These are phyloP conservation scores for Mobula hypostoma DNA, from an alignment of 2,113 vertebrate species.

Conservation along the genomic window DNA sequence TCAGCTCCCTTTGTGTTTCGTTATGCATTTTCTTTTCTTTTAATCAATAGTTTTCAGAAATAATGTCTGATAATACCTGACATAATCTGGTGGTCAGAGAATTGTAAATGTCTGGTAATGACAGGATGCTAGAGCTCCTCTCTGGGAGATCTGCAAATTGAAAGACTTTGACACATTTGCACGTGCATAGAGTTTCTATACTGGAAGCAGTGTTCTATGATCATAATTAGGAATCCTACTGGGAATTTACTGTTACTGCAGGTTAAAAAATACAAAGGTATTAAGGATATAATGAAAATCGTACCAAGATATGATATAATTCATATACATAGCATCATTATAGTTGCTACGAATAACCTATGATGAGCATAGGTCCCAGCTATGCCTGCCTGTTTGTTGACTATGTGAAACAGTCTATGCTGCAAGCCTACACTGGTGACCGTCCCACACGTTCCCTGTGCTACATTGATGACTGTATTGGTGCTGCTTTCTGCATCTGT, in stretches of 20 bases:
- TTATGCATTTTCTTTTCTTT: background rate
- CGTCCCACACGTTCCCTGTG: too few species aligned
- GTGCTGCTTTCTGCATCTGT: too few species aligned
- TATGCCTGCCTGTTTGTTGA: too few species aligned
- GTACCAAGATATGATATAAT: too few species aligned
- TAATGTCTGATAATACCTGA: background rate
- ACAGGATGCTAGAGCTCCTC: background rate
- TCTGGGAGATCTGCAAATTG: background rate
- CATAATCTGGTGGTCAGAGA: background rate
- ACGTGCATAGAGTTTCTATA: background rate
- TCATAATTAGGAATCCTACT: background rate
- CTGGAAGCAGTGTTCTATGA: background rate
- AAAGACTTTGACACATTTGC: background rate
- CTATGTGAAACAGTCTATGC: too few species aligned
- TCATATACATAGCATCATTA: too few species aligned
- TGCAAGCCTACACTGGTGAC: too few species aligned
- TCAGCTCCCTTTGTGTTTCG: background rate
- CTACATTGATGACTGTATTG: too few species aligned
- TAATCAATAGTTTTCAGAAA: constrained; percentile 21
- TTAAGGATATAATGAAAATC: too few species aligned
- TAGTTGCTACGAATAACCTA: background rate
- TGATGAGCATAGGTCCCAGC: too few species aligned
- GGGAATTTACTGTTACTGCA: background rate
- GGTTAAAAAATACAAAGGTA: background rate
- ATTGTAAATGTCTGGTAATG: background rate